phyloP scores from a whole-genome alignment of 1,140 invertebrate genomes.

The Halesus radiatus region DNA sequence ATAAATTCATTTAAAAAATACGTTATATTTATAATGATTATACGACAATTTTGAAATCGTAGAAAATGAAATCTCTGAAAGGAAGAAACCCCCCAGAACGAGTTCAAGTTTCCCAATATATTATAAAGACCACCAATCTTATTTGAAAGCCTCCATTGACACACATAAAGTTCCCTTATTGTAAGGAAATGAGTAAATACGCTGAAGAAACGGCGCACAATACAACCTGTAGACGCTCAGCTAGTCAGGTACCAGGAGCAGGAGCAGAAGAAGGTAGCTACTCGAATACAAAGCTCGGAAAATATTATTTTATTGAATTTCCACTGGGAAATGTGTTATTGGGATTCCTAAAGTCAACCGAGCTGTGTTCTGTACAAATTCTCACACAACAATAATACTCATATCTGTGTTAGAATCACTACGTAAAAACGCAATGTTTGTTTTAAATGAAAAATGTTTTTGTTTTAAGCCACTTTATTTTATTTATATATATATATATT shows the following conservation, averaged over 20 bases:
- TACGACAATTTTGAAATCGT: too few species aligned
- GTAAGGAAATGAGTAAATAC: slow-evolving; percentile 31
- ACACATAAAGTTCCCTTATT: slow-evolving; percentile 19
- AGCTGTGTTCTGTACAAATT: too few species aligned
- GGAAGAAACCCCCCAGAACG: not conserved
- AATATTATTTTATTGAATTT: slow-evolving; percentile 45
- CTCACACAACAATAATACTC: too few species aligned
- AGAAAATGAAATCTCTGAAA: not conserved
- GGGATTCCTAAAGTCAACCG: not conserved
- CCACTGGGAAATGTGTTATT: slow-evolving; percentile 38
- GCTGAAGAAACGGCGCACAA: slow-evolving; percentile 27
- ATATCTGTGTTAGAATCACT: too few species aligned
- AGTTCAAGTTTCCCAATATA: not conserved
- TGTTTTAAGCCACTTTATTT: too few species aligned
- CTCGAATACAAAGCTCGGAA: slow-evolving; percentile 23
- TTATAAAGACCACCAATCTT: slow-evolving; percentile 29
- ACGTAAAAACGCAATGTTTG: too few species aligned
- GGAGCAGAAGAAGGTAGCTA: not conserved
- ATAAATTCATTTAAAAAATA: too few species aligned
- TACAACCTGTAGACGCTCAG: slow-evolving; percentile 30
- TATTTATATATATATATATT: too few species aligned
- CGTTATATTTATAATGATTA: too few species aligned
- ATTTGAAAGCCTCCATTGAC: slow-evolving; percentile 33
- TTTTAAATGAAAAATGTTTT: too few species aligned
- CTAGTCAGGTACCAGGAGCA: not conserved